These are phyloP conservation scores for Oreohelix idahoensis DNA, from an alignment of 1,140 invertebrate species.

Conservation along the genomic window DNA sequence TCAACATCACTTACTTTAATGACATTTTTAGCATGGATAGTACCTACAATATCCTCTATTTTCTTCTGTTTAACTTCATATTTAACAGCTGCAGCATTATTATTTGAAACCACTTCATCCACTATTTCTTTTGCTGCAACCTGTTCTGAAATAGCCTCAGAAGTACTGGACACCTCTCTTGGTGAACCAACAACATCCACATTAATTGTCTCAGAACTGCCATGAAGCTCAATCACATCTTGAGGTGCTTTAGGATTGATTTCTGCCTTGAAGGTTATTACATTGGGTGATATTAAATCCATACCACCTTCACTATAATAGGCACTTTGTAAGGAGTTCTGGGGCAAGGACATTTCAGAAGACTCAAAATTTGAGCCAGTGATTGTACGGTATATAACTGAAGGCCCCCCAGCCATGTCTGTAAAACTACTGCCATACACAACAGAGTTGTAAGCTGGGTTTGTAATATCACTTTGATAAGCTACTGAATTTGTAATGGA, in stretches of 20 bases:
- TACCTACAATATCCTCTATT: not conserved
- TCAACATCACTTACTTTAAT: not conserved
- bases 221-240: slow-evolving; percentile 13
- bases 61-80: not conserved
- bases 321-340: slow-evolving; percentile 1
- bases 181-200: not conserved
- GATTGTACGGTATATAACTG: slow-evolving; percentile 25
- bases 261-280: not conserved
- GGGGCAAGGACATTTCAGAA: slow-evolving; percentile 15
- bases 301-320: slow-evolving; percentile 14
- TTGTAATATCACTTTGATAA: slow-evolving; percentile 31
- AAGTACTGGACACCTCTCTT: slow-evolving; percentile 9
- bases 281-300: not conserved
- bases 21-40: not conserved
- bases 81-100: not conserved
- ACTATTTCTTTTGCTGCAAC: not conserved
- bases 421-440: slow-evolving; percentile 24
- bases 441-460: slow-evolving; percentile 36
- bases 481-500: not conserved
- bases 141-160: not conserved
- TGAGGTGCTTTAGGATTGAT: slow-evolving; percentile 23
- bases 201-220: not conserved
- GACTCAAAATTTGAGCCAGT: slow-evolving; percentile 18
- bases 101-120: not conserved
- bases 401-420: not conserved